Base-by-base conservation (phyloP, 2,113 vertebrate genomes). In the Polypterus senegalus region DNA sequence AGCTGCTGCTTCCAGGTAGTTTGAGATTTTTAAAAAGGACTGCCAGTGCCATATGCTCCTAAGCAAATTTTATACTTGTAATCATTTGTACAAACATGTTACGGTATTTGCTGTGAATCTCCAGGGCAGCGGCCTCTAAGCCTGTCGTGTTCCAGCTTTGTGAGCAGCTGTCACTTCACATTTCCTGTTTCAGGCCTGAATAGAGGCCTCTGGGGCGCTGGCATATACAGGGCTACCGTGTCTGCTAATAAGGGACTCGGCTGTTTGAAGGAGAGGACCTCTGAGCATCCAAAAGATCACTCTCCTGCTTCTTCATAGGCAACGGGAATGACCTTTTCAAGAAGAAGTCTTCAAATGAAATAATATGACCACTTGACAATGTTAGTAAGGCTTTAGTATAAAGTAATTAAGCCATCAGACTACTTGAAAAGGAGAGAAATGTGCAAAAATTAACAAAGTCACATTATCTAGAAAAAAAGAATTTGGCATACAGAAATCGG, bases 151-250 rank as follows among this genome's bases (percentile, higher is more conserved):
- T 45, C 43, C 9, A 58, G 56, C 56, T 6, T 45, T 58, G 5
- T 7, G 46, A 58, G 56, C 56, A 58, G 43, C n/a, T 58, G 43
- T 58, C 56, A 58, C 5, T 43, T 45, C 46, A 45, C 44, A 9
- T 58, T 58, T 44, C 56, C 56, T 58, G n/a, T 8, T 58, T n/a
- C 56, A 45, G 7, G 2, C n/a, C 56, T 58, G 56, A 58, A 44
- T 58, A 45, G 56, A 43, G 43, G 56, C 56, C 56, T 43, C 56
- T 43, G 43, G 56, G 56, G 56, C 56, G 46, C 56, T 45, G 56
- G 56, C 56, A 56, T 56, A 56, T 6, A 58, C 56, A 43, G 56
- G 43, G 27, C 7, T 44, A 44, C 27, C n/a, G 43, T 43, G 43
- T 58, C 56, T 58, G 56, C 27, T 45, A 5, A 45, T 58, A 4